Evolutionary conservation across 2,113 vertebrate genomes (phyloP), one percentile per base, ranked within the genome.

Genomic region (Salvelinus alpinus): DNA sequence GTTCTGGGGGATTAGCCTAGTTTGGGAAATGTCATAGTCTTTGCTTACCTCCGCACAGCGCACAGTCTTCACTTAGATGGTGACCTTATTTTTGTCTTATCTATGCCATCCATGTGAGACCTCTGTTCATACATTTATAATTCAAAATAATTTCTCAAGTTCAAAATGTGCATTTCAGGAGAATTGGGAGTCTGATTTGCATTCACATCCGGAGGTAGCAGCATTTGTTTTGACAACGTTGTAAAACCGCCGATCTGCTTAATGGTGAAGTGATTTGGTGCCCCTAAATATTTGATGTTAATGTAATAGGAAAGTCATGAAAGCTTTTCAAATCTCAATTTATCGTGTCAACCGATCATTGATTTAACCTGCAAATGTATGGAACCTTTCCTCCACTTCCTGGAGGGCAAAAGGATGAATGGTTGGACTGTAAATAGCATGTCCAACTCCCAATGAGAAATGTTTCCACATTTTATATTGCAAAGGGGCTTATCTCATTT

Each of bases 21-120:
- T 90, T 87, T 89, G 84, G 84, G 85, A 91, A 92, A 92, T 91
- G 91, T 89, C 91, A 92, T 77, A 80, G 86, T 84, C 82, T 89
- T 92, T 87, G 84, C 88, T 90, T 86, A 90, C 88, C 88, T 88
- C 88, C 65, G 74, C 79, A 47, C 66, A 47, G 76, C 70, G 48
- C 62, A 24, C 82, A 83, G 86, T 89, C 89, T 85, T 87, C 88
- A 82, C 87, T 88, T 85, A 87, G 88, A 75, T 62, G 72, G 69
- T 91, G 91, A 91, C 91, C 90, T 90, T 92, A 88, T 91, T 90
- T 85, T 80, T 82, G 80, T 54, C 51, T 89, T 91, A 90, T 90
- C 90, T 85, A 79, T 76, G 74, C 78, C 84, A 80, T 79, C 89
- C 91, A 90, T 88, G 88, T 85, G 84, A 82, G 82, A 86, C 88